Conservation (phyloP, 2,888 invertebrate genomes). For the Andrena fulva region DNA sequence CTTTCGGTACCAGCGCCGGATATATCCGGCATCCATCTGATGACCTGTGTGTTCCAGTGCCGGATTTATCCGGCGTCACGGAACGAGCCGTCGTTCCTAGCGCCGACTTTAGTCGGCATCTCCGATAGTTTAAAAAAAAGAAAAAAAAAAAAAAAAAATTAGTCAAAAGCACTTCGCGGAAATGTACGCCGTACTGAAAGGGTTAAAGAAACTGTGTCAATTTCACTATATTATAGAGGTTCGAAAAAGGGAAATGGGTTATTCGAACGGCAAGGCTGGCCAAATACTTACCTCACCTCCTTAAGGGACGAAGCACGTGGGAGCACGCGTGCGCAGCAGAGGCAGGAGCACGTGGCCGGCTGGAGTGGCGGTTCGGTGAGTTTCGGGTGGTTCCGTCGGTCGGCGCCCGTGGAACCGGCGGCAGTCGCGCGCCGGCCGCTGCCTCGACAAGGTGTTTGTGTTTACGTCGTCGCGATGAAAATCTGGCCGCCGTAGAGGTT, state of each 20-base stretch:
- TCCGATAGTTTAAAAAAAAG: too few relatives aligned
- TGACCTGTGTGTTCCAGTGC: too few relatives aligned
- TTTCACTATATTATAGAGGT: too few relatives aligned
- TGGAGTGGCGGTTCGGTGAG: constrained; percentile 55
- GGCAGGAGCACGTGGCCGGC: constrained; percentile 73
- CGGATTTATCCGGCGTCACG: too few relatives aligned
- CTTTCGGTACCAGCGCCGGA: too few relatives aligned
- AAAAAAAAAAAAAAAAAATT: too few relatives aligned
- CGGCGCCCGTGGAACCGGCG: constrained; percentile 65
- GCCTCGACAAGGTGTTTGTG: constrained; percentile 79
- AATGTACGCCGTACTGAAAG: too few relatives aligned
- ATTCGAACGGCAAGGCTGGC: background rate
- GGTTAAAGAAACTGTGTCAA: too few relatives aligned
- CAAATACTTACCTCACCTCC: background rate
- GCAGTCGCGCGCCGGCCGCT: constrained; percentile 84
- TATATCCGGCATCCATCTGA: too few relatives aligned
- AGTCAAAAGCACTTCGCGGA: too few relatives aligned
- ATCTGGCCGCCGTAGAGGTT: constrained; percentile 67
- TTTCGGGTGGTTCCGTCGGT: constrained; percentile 66
- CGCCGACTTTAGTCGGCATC: too few relatives aligned
- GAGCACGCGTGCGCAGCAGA: constrained; percentile 56
- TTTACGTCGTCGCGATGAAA: constrained; percentile 67
- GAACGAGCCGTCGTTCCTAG: too few relatives aligned
- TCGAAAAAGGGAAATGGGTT: background rate
- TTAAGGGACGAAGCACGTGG: constrained; percentile 69